phyloP scores from a whole-genome alignment of 2,888 invertebrate species.

The Clitarchus hookeri region DNA sequence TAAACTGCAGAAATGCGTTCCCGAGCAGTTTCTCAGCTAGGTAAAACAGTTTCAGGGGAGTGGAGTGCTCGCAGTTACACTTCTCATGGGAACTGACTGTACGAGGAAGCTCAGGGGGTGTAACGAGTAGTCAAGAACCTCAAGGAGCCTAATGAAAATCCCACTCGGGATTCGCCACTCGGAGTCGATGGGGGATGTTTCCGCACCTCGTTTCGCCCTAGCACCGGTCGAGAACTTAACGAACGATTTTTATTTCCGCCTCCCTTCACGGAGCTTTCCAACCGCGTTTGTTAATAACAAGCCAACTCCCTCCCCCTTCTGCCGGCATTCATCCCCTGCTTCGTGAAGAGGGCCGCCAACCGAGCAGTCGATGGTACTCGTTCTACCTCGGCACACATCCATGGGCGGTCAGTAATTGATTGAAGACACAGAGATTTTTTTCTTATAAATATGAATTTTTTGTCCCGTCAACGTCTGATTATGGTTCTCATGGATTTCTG shows the following conservation, averaged over 20 bases:
- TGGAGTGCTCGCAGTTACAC: too few species aligned
- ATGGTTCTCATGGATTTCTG: too few species aligned
- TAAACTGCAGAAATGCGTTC: too few species aligned
- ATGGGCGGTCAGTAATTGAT: background rate
- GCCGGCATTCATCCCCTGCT: background rate
- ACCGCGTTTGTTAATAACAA: background rate
- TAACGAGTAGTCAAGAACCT: background rate
- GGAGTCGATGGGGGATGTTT: background rate
- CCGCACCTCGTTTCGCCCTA: background rate
- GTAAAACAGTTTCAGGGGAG: too few species aligned
- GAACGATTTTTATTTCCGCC: background rate
- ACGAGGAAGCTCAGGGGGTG: background rate
- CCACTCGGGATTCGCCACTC: background rate
- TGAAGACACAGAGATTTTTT: background rate
- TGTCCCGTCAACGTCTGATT: too few species aligned
- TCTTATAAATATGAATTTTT: too few species aligned
- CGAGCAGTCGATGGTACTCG: too few species aligned
- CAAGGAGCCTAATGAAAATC: conserved; percentile 5
- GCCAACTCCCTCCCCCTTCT: background rate
- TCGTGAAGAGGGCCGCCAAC: background rate
- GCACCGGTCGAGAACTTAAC: background rate
- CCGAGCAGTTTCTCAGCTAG: too few species aligned
- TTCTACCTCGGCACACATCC: background rate
- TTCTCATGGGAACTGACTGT: too few species aligned
- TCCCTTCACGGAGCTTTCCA: background rate